Base-by-base conservation (phyloP, 2,113 vertebrate species). In the Butorides virescens region DNA sequence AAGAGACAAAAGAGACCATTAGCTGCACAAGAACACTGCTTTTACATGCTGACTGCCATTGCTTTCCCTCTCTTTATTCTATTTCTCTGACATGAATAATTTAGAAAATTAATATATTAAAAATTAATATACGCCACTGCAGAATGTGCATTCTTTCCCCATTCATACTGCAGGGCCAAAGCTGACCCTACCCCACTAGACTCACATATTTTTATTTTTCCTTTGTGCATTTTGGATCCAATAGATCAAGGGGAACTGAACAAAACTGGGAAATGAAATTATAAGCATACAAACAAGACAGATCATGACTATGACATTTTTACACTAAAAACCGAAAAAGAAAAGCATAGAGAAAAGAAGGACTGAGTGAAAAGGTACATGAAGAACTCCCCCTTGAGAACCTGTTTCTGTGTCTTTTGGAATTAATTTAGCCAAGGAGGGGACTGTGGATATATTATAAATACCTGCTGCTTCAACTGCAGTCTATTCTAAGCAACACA, bases 81-180 rank as follows among this genome's bases (percentile, higher is more conserved):
- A 83, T 76, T 96, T 76, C 85, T 88, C 90, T 71, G 71, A 18
- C 21, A 96, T 92, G 22, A 97, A 97, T 95, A 96, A 96, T 95
- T 95, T 88, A 96, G 81, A 96, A 92, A 96, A 97, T 93, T 96
- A 96, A 94, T 93, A 71, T 78, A 96, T 96, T 94, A 97, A 97
- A 96, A 96, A 92, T 95, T 96, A 92, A 97, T 96, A 79, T 29
- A 37, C 55, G 29, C 37, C 71, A 80, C 15, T 88, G 78, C 50
- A 66, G 77, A 88, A 73, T 49, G 46, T 83, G 17, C 55, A 74
- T 72, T 58, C 50, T 90, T 88, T 77, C 50, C 46, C 12, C 18
- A 44, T 47, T 83, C 82, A 46, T 47, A 63, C 15, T 44, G 23
- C 0, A 2, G 42, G 37, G 20, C 78, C 47, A 85, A 65, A 90